phyloP scores from a whole-genome alignment of 2,888 invertebrate genomes.

The Dryobotodes eremita region DNA sequence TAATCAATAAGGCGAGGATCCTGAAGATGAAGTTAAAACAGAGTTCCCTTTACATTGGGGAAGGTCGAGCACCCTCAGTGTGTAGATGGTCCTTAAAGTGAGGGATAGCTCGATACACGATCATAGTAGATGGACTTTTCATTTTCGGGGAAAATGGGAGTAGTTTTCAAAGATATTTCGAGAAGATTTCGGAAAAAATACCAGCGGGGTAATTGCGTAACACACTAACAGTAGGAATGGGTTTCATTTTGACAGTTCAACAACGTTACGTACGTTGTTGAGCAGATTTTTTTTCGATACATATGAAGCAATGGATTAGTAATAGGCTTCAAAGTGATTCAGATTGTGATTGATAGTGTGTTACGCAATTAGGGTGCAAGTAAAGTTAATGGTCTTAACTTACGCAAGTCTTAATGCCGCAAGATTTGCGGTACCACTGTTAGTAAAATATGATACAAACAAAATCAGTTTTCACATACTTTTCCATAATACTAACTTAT shows the following conservation, averaged over 20 bases:
- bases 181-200: too few relatives aligned
- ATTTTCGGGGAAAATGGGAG: not conserved
- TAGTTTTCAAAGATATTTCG: not conserved
- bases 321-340: too few relatives aligned
- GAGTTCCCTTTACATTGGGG: slow-evolving; percentile 87
- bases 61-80: slow-evolving; percentile 87
- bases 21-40: slow-evolving; percentile 87
- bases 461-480: not conserved
- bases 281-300: too few relatives aligned
- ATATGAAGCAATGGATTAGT: too few relatives aligned
- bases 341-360: too few relatives aligned
- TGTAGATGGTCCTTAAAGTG: slow-evolving; percentile 81
- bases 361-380: too few relatives aligned
- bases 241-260: too few relatives aligned
- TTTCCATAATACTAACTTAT: not conserved
- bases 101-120: slow-evolving; percentile 78
- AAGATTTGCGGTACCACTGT: not conserved
- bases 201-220: too few relatives aligned
- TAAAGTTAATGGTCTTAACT: too few relatives aligned
- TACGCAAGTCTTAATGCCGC: too few relatives aligned
- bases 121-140: slow-evolving; percentile 70
- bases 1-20: slow-evolving; percentile 81
- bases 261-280: too few relatives aligned
- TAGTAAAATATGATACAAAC: not conserved
- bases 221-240: too few relatives aligned